phyloP scores from a whole-genome alignment of 2,797 vertebrate species.

The Microcaecilia unicolor region DNA sequence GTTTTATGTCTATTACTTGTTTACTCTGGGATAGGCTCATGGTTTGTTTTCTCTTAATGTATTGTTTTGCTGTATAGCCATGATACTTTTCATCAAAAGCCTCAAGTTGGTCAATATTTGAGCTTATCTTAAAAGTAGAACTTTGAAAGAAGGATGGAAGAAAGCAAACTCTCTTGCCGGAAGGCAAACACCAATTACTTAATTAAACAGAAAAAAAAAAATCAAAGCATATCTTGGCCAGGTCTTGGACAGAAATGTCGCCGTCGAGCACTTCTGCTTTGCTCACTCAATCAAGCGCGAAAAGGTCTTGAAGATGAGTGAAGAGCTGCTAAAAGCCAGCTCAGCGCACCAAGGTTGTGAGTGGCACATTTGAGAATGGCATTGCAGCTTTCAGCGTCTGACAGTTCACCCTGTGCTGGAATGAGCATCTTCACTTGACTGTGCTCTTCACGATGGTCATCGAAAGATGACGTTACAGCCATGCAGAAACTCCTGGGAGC shows the following conservation, averaged over 20 bases:
- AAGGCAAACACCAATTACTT: constrained; percentile 29
- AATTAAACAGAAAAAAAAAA: constrained; percentile 19
- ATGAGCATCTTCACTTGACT: too few relatives aligned
- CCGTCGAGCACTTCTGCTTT: too few relatives aligned
- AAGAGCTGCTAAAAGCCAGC: too few relatives aligned
- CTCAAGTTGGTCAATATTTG: constrained; percentile 50
- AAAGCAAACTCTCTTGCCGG: constrained; percentile 23
- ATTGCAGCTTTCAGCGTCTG: too few relatives aligned
- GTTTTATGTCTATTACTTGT: neutral
- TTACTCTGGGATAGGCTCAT: constrained; percentile 9
- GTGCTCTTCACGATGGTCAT: too few relatives aligned
- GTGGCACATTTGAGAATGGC: too few relatives aligned
- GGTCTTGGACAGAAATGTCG: constrained; percentile 7
- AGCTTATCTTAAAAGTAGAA: constrained; percentile 39
- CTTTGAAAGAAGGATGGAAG: constrained; percentile 27
- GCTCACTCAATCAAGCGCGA: too few relatives aligned
- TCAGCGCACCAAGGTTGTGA: too few relatives aligned
- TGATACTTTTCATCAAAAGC: constrained; percentile 31
- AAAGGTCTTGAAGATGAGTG: too few relatives aligned
- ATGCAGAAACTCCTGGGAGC: too few relatives aligned
- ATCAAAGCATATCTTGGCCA: neutral
- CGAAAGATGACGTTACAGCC: too few relatives aligned
- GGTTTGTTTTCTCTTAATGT: constrained; percentile 5
- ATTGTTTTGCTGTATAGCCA: constrained; percentile 1
- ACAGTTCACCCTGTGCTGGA: too few relatives aligned